Percentiles rank a stretch among this genome's conserved stretches.
These are phyloP conservation scores for Caradrina clavipalpis DNA, from an alignment of 2,888 invertebrate species.

Conservation along the genomic window DNA sequence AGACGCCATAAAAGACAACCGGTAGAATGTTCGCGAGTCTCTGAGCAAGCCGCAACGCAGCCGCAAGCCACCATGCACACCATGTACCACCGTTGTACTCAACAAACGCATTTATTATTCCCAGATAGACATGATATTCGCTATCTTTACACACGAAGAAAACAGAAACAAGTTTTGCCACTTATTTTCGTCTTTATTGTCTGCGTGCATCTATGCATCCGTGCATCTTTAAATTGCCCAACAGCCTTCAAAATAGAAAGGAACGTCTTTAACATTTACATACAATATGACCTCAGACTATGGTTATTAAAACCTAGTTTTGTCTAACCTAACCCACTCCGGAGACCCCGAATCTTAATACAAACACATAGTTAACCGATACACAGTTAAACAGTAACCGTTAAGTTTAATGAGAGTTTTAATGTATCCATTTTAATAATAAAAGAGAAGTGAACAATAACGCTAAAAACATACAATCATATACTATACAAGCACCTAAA, in stretches of 20 bases:
- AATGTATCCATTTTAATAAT: neutral
- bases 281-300: constrained; percentile 51
- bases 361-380: constrained; percentile 26
- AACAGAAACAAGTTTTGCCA: constrained; percentile 43
- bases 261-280: constrained; percentile 48
- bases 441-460: constrained; percentile 5
- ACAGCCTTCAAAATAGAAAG: constrained; percentile 62
- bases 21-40: constrained; percentile 77
- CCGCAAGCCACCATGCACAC: constrained; percentile 56
- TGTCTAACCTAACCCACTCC: constrained; percentile 55
- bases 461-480: neutral
- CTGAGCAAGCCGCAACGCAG: constrained; percentile 45
- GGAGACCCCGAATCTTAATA: constrained; percentile 46
- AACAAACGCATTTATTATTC: constrained; percentile 62
- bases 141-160: constrained; percentile 55
- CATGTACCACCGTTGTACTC: constrained; percentile 60
- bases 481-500: neutral
- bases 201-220: constrained; percentile 41
- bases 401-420: constrained; percentile 33
- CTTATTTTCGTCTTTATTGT: constrained; percentile 51
- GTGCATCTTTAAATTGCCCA: constrained; percentile 54
- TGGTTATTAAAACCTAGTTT: constrained; percentile 51
- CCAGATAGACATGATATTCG: constrained; percentile 58
- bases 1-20: constrained; percentile 79
- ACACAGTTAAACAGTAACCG: constrained; percentile 27